Conservation (phyloP, 2,888 invertebrate genomes). For the Lepetodrilus schrolli region DNA sequence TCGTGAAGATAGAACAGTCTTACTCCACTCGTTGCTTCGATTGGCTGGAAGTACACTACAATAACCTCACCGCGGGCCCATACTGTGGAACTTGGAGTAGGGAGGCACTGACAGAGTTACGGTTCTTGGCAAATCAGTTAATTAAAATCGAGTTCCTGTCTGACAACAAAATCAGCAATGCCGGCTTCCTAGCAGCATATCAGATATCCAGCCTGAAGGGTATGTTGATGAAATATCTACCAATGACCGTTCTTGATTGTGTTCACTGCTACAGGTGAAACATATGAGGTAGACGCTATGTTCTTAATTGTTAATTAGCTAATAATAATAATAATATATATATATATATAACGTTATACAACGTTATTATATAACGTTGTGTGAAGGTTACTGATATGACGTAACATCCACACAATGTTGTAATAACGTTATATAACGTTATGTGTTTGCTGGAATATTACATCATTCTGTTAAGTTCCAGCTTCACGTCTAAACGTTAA, state of each 20-base stretch:
- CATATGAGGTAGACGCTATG: too few relatives aligned
- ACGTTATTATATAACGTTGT: too few relatives aligned
- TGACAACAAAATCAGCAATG: slow-evolving; percentile 36
- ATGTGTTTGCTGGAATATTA: too few relatives aligned
- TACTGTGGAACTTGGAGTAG: slow-evolving; percentile 29
- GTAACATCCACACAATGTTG: too few relatives aligned
- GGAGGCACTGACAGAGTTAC: not conserved
- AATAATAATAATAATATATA: not conserved
- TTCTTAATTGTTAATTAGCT: too few relatives aligned
- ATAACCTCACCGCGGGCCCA: not conserved
- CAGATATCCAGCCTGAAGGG: slow-evolving; percentile 10
- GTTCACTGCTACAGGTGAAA: too few relatives aligned
- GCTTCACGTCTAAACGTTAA: not conserved
- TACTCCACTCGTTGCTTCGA: slow-evolving; percentile 36
- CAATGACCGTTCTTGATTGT: too few relatives aligned
- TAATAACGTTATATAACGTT: too few relatives aligned
- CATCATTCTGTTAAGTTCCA: not conserved
- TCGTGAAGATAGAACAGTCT: slow-evolving; percentile 32
- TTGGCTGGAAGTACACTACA: slow-evolving; percentile 21
- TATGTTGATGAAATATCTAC: too few relatives aligned
- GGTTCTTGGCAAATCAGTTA: slow-evolving; percentile 12
- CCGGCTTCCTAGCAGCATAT: slow-evolving; percentile 32
- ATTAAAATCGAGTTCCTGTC: slow-evolving; percentile 26
- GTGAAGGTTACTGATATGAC: too few relatives aligned
- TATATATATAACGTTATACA: too few relatives aligned